phyloP scores from a whole-genome alignment of 2,113 vertebrate species.

The Fulmarus glacialis region DNA sequence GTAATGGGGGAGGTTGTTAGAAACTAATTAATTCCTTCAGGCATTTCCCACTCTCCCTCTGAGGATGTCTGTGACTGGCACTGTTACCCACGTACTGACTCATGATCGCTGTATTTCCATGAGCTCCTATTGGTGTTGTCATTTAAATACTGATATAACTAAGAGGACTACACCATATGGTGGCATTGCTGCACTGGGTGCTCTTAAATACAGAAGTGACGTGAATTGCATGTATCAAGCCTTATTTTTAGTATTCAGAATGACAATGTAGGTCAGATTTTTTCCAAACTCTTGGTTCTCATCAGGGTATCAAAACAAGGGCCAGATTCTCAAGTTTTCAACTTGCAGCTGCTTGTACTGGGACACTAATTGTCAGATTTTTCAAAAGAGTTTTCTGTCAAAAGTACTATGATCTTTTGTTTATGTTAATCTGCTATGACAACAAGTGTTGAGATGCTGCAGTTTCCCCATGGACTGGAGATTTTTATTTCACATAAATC shows the following conservation, averaged over 20 bases:
- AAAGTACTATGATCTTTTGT: neutral
- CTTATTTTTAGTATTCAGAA: constrained; percentile 48
- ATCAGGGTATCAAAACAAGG: neutral
- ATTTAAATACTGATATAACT: constrained; percentile 24
- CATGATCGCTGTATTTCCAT: neutral
- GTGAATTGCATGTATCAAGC: neutral
- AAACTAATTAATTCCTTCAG: neutral
- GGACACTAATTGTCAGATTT: neutral
- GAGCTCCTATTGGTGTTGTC: neutral
- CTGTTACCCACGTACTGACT: constrained; percentile 4
- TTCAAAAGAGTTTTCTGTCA: neutral
- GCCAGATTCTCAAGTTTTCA: neutral
- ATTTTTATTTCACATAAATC: neutral
- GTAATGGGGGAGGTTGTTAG: neutral
- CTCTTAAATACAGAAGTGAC: constrained; percentile 49
- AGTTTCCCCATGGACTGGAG: neutral
- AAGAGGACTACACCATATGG: constrained; percentile 51
- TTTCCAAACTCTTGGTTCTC: neutral
- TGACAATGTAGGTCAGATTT: neutral
- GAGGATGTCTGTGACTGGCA: neutral
- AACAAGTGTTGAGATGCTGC: neutral
- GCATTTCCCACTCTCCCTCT: neutral
- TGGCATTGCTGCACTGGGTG: constrained; percentile 49
- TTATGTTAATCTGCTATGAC: neutral
- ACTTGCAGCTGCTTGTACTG: neutral